Evolutionary conservation across 2,113 vertebrate genomes (phyloP), one percentile per base, ranked within the genome.

Genomic region (Rynchops niger): DNA sequence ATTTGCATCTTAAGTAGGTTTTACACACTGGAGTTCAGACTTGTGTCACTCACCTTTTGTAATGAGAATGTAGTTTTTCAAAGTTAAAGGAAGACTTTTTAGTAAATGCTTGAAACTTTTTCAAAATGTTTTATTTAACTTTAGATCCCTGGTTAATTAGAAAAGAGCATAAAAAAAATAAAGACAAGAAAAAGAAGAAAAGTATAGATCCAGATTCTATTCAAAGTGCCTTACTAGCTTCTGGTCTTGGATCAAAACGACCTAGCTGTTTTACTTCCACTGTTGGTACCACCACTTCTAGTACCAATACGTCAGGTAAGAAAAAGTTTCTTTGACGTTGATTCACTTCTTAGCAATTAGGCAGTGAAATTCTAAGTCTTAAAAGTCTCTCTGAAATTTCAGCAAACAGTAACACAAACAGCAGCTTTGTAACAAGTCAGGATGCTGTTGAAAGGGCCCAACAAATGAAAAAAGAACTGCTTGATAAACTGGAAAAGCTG

Each of bases 191-290:
- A 86, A 99, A 98, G 96, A 99, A 99, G 98, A 99, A 97, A 98
- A 99, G 99, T 42, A 99, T 99, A 79, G 99, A 99, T 95, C 99
- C 99, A 25, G 99, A 99, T 98, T 99, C 99, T 45, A 99, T 99
- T 98, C 99, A 99, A 98, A 99, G 99, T 99, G 99, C 99, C 99
- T 99, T 99, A 99, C 97, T 99, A 98, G 99, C 99, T 62, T 99
- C 99, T 61, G 99, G 99, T 85, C 98, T 99, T 17, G 99, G 99
- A 93, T 99, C 99, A 76, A 99, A 98, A 93, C 98, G 99, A 61
- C 99, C 99, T 15, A 98, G 98, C 86, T 99, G 99, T 93, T 99
- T 99, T 26, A 98, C 99, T 78, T 97, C 99, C 9, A 94, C 99
- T 3, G 96, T 97, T 83, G 97, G 98, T 47, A 98, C 98, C 72